Percentiles rank a stretch among this genome's conserved stretches.
Evolutionary conservation across 2,113 vertebrate genomes (phyloP).

Genomic region (Microcebus ravelobensis): DNA sequence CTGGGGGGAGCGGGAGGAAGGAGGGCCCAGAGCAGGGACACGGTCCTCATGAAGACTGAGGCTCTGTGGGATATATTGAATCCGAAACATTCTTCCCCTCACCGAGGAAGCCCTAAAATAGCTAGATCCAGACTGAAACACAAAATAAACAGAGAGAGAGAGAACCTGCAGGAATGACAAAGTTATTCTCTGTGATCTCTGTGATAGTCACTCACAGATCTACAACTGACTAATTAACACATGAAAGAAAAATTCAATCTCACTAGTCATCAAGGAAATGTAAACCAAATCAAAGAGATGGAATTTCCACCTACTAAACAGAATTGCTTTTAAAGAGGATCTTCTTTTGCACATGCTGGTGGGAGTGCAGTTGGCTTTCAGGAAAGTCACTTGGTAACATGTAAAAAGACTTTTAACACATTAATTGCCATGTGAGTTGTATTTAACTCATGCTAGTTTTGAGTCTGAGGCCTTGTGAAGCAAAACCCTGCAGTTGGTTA

Average conservation of each 20-base stretch:
- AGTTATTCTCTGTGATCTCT: neutral
- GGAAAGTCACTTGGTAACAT: slow-evolving; percentile 12
- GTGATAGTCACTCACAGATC: neutral
- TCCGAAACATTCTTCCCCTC: neutral
- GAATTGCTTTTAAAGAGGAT: neutral
- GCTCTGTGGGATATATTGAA: neutral
- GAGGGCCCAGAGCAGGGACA: neutral
- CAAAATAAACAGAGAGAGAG: neutral
- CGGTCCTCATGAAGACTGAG: neutral
- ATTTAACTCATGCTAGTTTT: too few species aligned
- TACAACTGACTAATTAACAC: neutral
- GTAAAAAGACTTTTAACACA: neutral
- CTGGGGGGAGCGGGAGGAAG: neutral
- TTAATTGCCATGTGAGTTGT: too few species aligned
- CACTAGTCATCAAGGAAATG: neutral
- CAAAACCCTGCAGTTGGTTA: too few species aligned
- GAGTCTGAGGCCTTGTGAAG: too few species aligned
- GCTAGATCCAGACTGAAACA: neutral
- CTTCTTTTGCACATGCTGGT: neutral
- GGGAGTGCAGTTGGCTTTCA: neutral
- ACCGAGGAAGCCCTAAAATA: neutral
- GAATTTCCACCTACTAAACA: neutral
- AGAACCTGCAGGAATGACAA: neutral
- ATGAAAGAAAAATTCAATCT: neutral
- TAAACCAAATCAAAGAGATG: neutral